Conservation (phyloP, 2,888 invertebrate genomes). For the Amiota minor region DNA sequence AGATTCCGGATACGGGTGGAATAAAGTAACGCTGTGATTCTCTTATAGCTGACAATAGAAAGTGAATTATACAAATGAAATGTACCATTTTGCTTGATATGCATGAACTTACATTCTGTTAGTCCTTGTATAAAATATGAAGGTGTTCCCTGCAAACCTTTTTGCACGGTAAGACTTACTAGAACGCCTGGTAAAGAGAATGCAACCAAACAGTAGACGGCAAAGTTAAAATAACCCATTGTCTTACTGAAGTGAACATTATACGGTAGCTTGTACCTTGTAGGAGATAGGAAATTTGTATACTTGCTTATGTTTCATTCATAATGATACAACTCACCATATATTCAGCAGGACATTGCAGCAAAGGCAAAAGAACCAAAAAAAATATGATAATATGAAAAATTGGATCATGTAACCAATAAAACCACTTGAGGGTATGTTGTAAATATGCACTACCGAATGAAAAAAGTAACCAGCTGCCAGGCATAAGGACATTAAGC, state of each 20-base stretch:
- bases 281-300: neutral
- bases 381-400: constrained; percentile 70
- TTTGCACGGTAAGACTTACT: constrained; percentile 67
- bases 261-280: constrained; percentile 64
- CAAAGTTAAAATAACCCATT: constrained; percentile 58
- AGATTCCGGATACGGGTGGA: constrained; percentile 68
- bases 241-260: constrained; percentile 56
- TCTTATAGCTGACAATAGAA: constrained; percentile 59
- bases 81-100: constrained; percentile 15
- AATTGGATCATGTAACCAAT: constrained; percentile 71
- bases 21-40: constrained; percentile 72
- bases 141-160: constrained; percentile 71
- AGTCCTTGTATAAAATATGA: constrained; percentile 72
- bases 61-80: constrained; percentile 31
- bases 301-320: neutral
- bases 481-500: constrained; percentile 68
- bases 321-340: constrained; percentile 62
- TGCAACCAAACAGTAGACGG: constrained; percentile 58
- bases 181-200: constrained; percentile 64
- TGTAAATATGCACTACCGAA: constrained; percentile 67
- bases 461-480: constrained; percentile 70
- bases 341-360: constrained; percentile 69
- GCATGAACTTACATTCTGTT: constrained; percentile 63
- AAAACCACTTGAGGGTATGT: constrained; percentile 56
- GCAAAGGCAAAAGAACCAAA: constrained; percentile 70